Conservation (phyloP, 1,140 invertebrate species). For the Pseudomyrmex dendroicus region DNA sequence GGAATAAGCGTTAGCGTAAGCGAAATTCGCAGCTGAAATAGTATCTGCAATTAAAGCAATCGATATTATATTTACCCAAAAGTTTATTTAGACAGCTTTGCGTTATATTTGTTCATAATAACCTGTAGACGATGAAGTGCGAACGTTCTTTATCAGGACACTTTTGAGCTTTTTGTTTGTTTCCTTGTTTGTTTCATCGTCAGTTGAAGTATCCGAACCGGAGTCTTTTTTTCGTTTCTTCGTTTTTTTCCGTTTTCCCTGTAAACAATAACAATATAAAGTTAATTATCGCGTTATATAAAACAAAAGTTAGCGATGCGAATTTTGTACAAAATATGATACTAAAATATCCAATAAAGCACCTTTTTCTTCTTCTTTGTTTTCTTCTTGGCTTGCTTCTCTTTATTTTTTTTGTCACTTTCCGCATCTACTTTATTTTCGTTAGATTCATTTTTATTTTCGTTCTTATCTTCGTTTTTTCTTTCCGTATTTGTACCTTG, state of each 20-base stretch:
- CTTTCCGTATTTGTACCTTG: slow-evolving; percentile 65
- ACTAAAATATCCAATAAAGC: slow-evolving; percentile 24
- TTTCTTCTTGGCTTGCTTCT: slow-evolving; percentile 79
- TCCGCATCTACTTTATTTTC: slow-evolving; percentile 68
- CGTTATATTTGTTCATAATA: not conserved
- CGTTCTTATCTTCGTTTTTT: slow-evolving; percentile 68
- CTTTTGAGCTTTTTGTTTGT: slow-evolving; percentile 76
- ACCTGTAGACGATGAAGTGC: slow-evolving; percentile 72
- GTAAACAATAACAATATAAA: slow-evolving; percentile 9
- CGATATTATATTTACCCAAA: not conserved
- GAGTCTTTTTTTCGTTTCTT: slow-evolving; percentile 79
- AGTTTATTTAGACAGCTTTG: not conserved
- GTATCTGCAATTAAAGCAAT: slow-evolving; percentile 11
- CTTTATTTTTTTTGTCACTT: slow-evolving; percentile 76
- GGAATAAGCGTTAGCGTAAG: slow-evolving; percentile 30
- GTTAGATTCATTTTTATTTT: slow-evolving; percentile 75
- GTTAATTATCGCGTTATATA: not conserved
- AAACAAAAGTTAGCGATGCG: not conserved
- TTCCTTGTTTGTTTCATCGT: slow-evolving; percentile 66
- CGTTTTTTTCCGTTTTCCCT: slow-evolving; percentile 64
- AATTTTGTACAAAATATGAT: slow-evolving; percentile 5
- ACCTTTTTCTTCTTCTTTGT: slow-evolving; percentile 81
- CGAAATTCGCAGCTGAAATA: not conserved
- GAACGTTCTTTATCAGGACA: slow-evolving; percentile 69
- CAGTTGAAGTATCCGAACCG: slow-evolving; percentile 65